Base-by-base conservation (phyloP, 2,797 vertebrate species). In the Carapus acus region DNA sequence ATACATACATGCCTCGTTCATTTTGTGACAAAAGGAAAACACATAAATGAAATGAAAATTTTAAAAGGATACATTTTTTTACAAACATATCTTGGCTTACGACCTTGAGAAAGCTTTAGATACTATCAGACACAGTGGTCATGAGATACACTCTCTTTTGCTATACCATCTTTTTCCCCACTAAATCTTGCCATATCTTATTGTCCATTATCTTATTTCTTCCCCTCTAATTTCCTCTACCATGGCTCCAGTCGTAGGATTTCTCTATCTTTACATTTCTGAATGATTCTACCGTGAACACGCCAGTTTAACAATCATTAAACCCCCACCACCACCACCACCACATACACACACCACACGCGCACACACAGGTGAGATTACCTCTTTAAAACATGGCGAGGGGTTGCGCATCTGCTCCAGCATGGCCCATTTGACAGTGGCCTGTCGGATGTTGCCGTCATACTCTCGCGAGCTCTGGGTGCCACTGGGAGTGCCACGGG, bases 371-470 rank as follows among this genome's bases (percentile, higher is more conserved):
- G n/a, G n/a, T n/a, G n/a, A n/a, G n/a, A n/a, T 9, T 80, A 97
- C 95, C 91, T 98, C 96, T 86, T 95, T 98, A 88, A 99, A 99
- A 82, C 96, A 99, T 0, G 94, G 94, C 0, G 96, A 96, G 15
- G 96, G 91, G 69, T 94, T 99, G 74, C 96, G 86, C 79, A 98
- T 93, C 89, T 99, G 96, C 63, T 99, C 96, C 64, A 98, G 86
- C 96, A 99, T 99, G 64, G 94, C 96, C 96, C 96, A 99, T 74
- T 98, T 99, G 72, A 98, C 96, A 0, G 92, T 91, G 55, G 96
- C 96, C 83, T 99, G 96, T 14, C 96, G 87, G 69, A 99, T 99
- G 77, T 99, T 99, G 23, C 94, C 96, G 24, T 99, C 96, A 0
- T 99, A 98, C 61, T 99, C 96, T 24, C 96, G 88, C 67, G 96